These are phyloP conservation scores for Plumapathes pennacea DNA, from an alignment of 92 coral and sea anemone species.

Conservation along the genomic window DNA sequence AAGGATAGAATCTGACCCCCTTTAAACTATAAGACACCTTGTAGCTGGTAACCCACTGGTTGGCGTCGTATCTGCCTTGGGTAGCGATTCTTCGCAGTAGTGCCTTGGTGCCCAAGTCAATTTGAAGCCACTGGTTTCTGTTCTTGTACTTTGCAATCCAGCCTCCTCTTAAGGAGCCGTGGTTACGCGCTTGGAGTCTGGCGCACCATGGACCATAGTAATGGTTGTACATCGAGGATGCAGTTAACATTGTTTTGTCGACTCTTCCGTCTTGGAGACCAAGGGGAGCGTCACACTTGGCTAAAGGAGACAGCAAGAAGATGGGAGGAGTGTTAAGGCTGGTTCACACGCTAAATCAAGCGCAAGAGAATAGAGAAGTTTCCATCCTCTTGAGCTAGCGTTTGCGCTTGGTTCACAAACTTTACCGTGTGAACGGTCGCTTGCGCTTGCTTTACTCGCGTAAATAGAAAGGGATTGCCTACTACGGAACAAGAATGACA, in stretches of 20 bases:
- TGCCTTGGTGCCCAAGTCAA: constrained; percentile 49
- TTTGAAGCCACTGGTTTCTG: constrained; percentile 57
- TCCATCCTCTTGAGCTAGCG: too few relatives aligned
- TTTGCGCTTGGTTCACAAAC: too few relatives aligned
- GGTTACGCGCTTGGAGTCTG: constrained; percentile 51
- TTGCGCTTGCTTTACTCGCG: too few relatives aligned
- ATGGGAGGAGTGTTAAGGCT: too few relatives aligned
- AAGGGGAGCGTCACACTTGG: constrained; percentile 64
- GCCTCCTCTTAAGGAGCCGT: constrained; percentile 51
- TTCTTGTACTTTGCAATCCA: constrained; percentile 52
- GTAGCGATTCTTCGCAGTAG: constrained; percentile 42
- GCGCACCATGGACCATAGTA: constrained; percentile 73
- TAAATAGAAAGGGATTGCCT: too few relatives aligned
- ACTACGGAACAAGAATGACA: too few relatives aligned
- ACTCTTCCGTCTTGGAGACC: constrained; percentile 73
- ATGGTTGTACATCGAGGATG: constrained; percentile 55
- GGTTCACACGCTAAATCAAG: too few relatives aligned
- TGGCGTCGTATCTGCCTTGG: constrained; percentile 67
- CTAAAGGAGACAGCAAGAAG: neutral
- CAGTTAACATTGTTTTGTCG: constrained; percentile 63
- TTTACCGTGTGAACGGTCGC: too few relatives aligned
- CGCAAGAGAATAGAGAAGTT: too few relatives aligned
- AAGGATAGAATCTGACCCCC: constrained; percentile 38
- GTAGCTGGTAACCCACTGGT: constrained; percentile 52
- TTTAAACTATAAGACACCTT: constrained; percentile 51